Conservation (phyloP, 2,888 invertebrate genomes). For the Mechanitis messenoides region DNA sequence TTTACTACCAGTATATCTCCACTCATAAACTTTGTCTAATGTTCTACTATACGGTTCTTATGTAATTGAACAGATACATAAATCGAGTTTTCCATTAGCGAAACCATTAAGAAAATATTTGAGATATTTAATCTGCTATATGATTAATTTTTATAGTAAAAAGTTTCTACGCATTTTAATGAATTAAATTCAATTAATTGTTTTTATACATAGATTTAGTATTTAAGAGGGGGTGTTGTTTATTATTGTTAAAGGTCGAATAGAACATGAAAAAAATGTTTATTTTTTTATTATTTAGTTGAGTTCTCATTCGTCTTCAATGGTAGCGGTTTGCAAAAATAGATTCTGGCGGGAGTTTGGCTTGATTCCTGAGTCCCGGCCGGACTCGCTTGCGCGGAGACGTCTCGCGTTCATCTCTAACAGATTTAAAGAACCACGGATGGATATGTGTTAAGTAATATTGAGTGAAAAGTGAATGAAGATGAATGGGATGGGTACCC, state of each 20-base stretch:
- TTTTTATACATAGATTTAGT: not conserved
- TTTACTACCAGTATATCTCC: slow-evolving; percentile 29
- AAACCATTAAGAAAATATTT: slow-evolving; percentile 35
- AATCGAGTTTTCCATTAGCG: slow-evolving; percentile 57
- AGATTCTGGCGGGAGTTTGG: slow-evolving; percentile 71
- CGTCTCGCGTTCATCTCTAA: slow-evolving; percentile 41
- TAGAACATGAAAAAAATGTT: slow-evolving; percentile 35
- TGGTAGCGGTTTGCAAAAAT: slow-evolving; percentile 74
- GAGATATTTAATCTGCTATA: slow-evolving; percentile 7
- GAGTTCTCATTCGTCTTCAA: slow-evolving; percentile 62
- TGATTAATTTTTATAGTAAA: not conserved
- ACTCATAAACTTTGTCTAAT: slow-evolving; percentile 46
- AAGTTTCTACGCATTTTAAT: not conserved
- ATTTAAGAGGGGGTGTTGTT: not conserved
- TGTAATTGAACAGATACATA: slow-evolving; percentile 46
- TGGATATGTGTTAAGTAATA: slow-evolving; percentile 26
- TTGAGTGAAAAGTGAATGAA: slow-evolving; percentile 42
- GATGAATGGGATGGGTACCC: slow-evolving; percentile 76
- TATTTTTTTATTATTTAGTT: slow-evolving; percentile 60
- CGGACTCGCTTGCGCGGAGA: slow-evolving; percentile 60
- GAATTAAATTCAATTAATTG: not conserved
- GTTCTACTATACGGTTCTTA: slow-evolving; percentile 47
- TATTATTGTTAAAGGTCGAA: slow-evolving; percentile 1
- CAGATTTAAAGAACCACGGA: slow-evolving; percentile 12
- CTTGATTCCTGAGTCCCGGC: slow-evolving; percentile 63